These are phyloP conservation scores for Okapia johnstoni DNA, from an alignment of 2,113 vertebrate genomes.

Conservation along the genomic window DNA sequence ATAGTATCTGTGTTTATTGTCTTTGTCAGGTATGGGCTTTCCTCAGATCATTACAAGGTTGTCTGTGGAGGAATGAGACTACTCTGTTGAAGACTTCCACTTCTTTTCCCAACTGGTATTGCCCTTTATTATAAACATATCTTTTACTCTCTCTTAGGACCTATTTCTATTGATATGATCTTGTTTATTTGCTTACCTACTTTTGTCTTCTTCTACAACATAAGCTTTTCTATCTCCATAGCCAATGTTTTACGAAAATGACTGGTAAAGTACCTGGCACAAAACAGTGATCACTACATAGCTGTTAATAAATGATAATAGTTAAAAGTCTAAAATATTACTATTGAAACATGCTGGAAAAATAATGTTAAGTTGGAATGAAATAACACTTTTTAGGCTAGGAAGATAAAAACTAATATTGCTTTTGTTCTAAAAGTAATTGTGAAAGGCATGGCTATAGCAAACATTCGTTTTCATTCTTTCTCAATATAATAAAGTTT, in stretches of 20 bases:
- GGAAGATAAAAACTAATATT: neutral
- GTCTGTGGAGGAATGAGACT: neutral
- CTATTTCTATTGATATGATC: neutral
- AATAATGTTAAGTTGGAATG: neutral
- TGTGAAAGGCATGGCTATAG: neutral
- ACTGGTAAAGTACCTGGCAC: neutral
- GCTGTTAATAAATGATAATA: neutral
- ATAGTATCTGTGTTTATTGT: neutral
- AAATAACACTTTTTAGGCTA: neutral
- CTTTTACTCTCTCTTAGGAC: neutral
- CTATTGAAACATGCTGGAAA: neutral
- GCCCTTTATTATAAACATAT: neutral
- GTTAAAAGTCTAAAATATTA: neutral
- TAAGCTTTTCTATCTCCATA: neutral
- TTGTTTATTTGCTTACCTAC: neutral
- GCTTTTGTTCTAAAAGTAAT: neutral
- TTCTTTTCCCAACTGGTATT: neutral
- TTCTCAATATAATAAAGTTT: neutral
- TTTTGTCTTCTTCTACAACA: neutral
- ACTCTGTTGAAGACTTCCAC: neutral
- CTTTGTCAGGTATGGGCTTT: neutral
- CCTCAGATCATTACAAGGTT: neutral
- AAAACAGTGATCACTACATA: neutral
- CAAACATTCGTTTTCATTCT: neutral
- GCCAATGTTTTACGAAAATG: neutral